Conservation (phyloP, 2,113 vertebrate species). For the Cyanoderma ruficeps region DNA sequence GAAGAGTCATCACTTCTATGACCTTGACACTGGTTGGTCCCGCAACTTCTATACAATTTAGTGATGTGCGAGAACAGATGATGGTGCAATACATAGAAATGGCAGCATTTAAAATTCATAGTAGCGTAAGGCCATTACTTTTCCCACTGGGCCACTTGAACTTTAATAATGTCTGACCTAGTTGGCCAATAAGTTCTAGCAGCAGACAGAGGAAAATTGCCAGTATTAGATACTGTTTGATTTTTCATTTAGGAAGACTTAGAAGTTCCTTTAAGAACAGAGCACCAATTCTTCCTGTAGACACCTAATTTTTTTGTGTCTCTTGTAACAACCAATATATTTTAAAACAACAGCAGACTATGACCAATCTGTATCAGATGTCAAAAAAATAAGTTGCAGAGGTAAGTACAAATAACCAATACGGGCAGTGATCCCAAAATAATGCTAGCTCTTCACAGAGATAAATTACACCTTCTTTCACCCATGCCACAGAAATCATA, state of each 20-base stretch:
- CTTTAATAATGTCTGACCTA: constrained; percentile 81
- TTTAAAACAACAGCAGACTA: constrained; percentile 16
- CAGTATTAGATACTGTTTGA: constrained; percentile 71
- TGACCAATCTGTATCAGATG: neutral
- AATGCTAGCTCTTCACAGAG: neutral
- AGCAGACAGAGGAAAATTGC: constrained; percentile 74
- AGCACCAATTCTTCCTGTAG: constrained; percentile 50
- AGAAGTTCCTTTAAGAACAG: constrained; percentile 70
- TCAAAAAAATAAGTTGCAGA: neutral
- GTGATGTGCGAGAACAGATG: constrained; percentile 72
- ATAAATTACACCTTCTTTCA: neutral
- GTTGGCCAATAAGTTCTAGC: constrained; percentile 76
- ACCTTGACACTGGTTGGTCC: constrained; percentile 72
- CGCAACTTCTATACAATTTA: constrained; percentile 71
- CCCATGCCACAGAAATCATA: neutral
- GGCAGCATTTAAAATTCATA: constrained; percentile 80
- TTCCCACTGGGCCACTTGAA: constrained; percentile 74
- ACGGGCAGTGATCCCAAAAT: neutral
- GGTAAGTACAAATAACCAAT: constrained; percentile 11
- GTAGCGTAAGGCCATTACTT: constrained; percentile 76
- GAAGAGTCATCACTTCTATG: constrained; percentile 63
- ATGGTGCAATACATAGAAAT: constrained; percentile 74
- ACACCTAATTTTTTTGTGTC: constrained; percentile 58
- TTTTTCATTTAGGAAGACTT: constrained; percentile 77
- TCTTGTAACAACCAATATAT: neutral